A percentile compares a stretch with the other conserved stretches of the same genome.
These are phyloP conservation scores for Sebastes umbrosus DNA, from an alignment of 2,797 vertebrate genomes.

Conservation along the genomic window DNA sequence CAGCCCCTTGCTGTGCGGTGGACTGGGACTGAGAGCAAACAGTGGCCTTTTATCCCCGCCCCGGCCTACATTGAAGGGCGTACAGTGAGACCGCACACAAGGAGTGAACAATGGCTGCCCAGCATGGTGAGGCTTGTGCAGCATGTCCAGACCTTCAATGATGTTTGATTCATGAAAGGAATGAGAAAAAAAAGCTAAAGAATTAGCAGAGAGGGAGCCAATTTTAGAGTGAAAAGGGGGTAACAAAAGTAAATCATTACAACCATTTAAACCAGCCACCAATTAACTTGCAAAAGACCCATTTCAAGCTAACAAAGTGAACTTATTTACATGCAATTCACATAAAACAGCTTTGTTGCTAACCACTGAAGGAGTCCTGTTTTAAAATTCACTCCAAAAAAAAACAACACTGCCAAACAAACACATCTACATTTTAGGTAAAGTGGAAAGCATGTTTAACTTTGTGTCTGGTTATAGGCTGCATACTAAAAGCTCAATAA, in stretches of 20 bases:
- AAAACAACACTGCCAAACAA: neutral
- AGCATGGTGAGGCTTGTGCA: constrained; percentile 13
- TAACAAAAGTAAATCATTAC: neutral
- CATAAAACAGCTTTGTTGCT: neutral
- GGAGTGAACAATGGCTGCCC: constrained; percentile 46
- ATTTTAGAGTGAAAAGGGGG: neutral
- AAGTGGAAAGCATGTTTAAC: neutral
- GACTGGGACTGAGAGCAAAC: constrained; percentile 5
- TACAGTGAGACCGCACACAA: constrained; percentile 48
- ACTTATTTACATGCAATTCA: neutral
- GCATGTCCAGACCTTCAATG: constrained; percentile 16
- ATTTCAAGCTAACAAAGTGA: neutral
- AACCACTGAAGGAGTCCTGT: neutral
- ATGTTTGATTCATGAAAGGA: constrained; percentile 8
- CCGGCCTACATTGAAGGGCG: constrained; percentile 24
- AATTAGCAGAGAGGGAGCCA: neutral
- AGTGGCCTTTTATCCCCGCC: constrained; percentile 21
- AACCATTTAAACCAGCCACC: neutral
- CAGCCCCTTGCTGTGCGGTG: constrained; percentile 56
- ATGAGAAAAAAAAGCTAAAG: neutral
- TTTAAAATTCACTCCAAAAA: neutral
- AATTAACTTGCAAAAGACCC: neutral
- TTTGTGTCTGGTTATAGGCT: neutral
- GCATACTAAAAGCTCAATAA: neutral
- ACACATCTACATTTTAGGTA: neutral